Evolutionary conservation across 2,888 invertebrate species (phyloP).

Genomic region (Megalurothrips usitatus): DNA sequence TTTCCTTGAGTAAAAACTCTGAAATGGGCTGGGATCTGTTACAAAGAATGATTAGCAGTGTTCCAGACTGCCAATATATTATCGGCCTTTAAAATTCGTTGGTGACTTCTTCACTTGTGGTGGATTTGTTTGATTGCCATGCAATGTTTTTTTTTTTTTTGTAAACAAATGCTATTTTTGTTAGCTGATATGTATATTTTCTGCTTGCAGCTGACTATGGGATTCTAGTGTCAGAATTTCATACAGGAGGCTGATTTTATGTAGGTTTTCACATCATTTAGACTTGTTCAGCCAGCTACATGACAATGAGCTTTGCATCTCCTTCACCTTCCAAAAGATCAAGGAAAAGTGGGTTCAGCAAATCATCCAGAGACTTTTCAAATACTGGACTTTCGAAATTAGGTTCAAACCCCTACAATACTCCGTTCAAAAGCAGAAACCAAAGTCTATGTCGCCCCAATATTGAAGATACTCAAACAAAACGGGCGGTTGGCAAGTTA

Average conservation of each 20-base stretch:
- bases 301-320: constrained; percentile 35
- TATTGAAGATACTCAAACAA: not conserved
- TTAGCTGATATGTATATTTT: not conserved
- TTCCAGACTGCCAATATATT: not conserved
- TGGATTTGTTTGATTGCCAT: not conserved
- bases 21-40: not conserved
- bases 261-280: too few species aligned
- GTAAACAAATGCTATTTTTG: not conserved
- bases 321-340: not conserved
- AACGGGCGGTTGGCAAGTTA: not conserved
- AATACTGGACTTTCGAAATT: not conserved
- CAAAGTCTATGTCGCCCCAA: not conserved
- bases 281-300: too few species aligned
- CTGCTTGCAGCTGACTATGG: not conserved
- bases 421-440: constrained; percentile 2
- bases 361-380: not conserved
- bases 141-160: not conserved
- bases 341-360: not conserved
- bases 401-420: not conserved
- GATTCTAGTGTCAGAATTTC: too few species aligned
- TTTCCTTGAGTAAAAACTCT: not conserved
- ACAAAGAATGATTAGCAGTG: not conserved
- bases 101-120: not conserved
- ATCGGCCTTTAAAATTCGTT: too few species aligned
- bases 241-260: too few species aligned